A percentile compares a stretch with the other conserved stretches of the same genome.
phyloP scores from a whole-genome alignment of 37 sponge, comb jelly and placozoan species.

The Beroe forskalii region DNA sequence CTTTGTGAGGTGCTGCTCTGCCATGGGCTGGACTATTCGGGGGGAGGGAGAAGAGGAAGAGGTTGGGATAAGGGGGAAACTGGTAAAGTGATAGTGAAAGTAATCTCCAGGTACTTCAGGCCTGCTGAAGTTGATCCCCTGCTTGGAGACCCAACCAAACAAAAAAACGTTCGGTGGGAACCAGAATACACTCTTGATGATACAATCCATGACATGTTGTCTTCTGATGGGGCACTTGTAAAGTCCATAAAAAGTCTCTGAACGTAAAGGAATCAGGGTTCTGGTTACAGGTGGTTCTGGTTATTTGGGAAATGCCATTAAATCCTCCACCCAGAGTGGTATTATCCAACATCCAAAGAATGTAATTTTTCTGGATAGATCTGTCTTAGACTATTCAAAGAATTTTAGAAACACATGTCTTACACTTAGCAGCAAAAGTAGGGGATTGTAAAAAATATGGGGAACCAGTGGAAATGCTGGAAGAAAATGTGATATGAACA shows the following conservation, averaged over 20 bases:
- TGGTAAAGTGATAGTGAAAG: slow-evolving; percentile 76
- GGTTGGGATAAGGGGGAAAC: slow-evolving; percentile 75
- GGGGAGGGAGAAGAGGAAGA: slow-evolving; percentile 86
- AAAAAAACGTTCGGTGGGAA: slow-evolving; percentile 73
- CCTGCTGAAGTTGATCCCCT: slow-evolving; percentile 89
- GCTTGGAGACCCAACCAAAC: slow-evolving; percentile 79
- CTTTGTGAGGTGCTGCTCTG: slow-evolving; percentile 75
- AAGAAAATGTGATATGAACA: slow-evolving; percentile 42
- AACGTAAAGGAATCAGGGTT: neutral
- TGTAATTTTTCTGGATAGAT: neutral
- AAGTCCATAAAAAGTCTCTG: neutral
- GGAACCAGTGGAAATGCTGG: slow-evolving; percentile 83
- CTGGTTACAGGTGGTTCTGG: slow-evolving; percentile 36
- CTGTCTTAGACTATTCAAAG: neutral
- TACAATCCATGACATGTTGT: neutral
- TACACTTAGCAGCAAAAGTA: slow-evolving; percentile 94
- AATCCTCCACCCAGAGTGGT: neutral
- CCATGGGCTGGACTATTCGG: slow-evolving; percentile 76
- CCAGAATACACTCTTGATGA: slow-evolving; percentile 69
- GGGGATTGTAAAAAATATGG: no score
- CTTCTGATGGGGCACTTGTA: neutral
- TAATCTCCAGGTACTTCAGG: slow-evolving; percentile 80
- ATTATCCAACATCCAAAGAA: neutral
- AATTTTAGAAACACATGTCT: slow-evolving; percentile 72
- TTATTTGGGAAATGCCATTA: neutral